Conservation (phyloP, 2,113 vertebrate species). For the Tychaedon coryphoeus region DNA sequence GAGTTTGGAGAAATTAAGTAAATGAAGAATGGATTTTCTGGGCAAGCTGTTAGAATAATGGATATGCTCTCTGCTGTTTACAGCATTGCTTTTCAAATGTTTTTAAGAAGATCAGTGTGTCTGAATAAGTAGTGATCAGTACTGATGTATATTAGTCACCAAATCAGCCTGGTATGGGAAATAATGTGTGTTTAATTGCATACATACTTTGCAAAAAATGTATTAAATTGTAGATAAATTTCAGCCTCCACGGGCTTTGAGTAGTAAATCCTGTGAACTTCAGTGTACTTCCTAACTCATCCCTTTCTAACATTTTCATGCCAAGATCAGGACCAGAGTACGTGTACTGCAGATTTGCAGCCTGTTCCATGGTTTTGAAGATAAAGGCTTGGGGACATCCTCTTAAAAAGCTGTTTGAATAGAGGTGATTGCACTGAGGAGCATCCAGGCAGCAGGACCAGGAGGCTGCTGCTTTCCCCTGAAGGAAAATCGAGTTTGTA, state of each 20-base stretch:
- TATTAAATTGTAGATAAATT: not conserved
- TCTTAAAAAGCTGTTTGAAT: not conserved
- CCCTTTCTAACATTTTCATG: not conserved
- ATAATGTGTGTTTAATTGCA: not conserved
- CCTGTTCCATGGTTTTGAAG: not conserved
- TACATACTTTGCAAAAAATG: not conserved
- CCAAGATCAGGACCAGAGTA: too few species aligned
- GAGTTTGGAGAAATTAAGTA: not conserved
- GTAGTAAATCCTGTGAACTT: not conserved
- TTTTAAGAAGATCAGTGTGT: not conserved
- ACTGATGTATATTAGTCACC: not conserved
- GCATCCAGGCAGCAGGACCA: not conserved
- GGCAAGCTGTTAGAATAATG: not conserved
- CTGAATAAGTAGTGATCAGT: not conserved
- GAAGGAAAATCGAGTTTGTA: not conserved
- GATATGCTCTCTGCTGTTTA: not conserved
- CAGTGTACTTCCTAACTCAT: not conserved
- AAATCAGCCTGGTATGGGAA: not conserved
- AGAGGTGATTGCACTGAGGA: not conserved
- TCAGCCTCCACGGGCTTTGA: not conserved
- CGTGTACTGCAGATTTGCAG: not conserved
- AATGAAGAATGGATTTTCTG: not conserved
- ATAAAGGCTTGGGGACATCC: not conserved
- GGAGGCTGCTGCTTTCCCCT: not conserved
- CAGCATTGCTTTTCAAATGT: not conserved